Base-by-base conservation (phyloP, 2,888 invertebrate species). In the Pollenia amentaria region DNA sequence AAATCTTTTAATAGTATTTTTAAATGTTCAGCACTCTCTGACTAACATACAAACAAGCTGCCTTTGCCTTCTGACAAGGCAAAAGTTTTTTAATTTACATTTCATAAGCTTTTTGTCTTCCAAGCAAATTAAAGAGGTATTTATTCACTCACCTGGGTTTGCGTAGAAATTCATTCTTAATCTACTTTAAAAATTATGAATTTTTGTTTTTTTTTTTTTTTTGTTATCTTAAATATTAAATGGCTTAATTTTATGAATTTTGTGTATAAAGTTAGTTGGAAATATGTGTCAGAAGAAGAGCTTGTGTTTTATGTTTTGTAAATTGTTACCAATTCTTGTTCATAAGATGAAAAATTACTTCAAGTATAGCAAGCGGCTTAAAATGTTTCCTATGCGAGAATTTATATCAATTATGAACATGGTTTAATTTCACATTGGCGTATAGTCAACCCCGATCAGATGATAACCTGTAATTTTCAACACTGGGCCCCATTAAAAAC, bases 1-100 rank as follows among this genome's bases (percentile, higher is more conserved):
- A 78, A 72, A 72, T 83, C 70, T 83, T 83, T 64, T 77, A 55
- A 10, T 57, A 62, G 75, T 82, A 62, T 53, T 55, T 73, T 65
- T 72, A 75, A 75, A 51, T 80, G 48, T 48, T 42, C 9, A 12
- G 14, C 53, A 29, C 29, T 62, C 11, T 14, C n/a, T 42, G n/a
- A 8, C 38, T n/a, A 12, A 38, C 3, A 48, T 6, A 21, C 2
- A 29, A 21, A 57, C 18, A 55, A 29, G 0, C 6, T 29, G 0
- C 29, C 29, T 6, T 29, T 29, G 6, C 29, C 29, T 29, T 6
- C 4, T 48, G 40, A 21, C 18, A 16, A 48, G 18, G 38, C 48
- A 9, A 64, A 51, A 53, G 53, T 76, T 42, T 21, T n/a, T 51
- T 62, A 0, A 14, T 46, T n/a, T 6, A 6, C 1, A 14, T 57